Base-by-base conservation (phyloP, 2,888 invertebrate genomes). In the Arge pagana region DNA sequence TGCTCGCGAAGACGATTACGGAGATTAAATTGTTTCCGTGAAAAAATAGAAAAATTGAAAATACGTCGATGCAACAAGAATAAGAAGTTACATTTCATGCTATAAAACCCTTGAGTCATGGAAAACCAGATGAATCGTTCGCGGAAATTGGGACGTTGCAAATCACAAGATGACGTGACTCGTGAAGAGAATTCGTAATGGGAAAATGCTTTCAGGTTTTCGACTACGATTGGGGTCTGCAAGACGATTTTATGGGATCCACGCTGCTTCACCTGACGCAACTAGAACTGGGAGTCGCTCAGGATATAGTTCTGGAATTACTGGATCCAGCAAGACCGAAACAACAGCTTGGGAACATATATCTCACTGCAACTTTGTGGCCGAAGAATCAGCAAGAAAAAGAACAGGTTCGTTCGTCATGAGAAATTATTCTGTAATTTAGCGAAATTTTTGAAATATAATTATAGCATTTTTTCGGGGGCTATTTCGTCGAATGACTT, bases 241-340 rank as follows among this genome's bases (percentile, higher is more conserved):
- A 91, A 79, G 98, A 98, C 75, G 98, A 99, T 80, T 96, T 96
- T 74, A 97, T 99, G 96, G 98, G 98, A 1, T 85, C 90, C 45
- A 90, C 93, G 5, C 84, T 84, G 58, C 76, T 99, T 61, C 93
- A 96, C 74, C 83, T 97, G 49, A 88, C 90, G 1, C 84, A 86
- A 36, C 75, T 96, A 57, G 94, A 95, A 65, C 80, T 93, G 43
- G 89, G 87, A 40, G 80, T 87, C 55, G 77, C 85, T 2, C 86
- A 85, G 63, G 96, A 97, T 66, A 75, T 96, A 59, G 84, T 83
- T 50, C 80, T 98, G 41, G 84, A 88, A 60, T 82, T 97, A 15
- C 86, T 86, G 59, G 96, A 95, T 72, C 86, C 88, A 0, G 83
- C 83, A 45, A 85, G 87, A 61, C 83, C 85, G 0, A 81, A 78